phyloP scores from a whole-genome alignment of 2,888 invertebrate genomes.

The Drosophila anceps region DNA sequence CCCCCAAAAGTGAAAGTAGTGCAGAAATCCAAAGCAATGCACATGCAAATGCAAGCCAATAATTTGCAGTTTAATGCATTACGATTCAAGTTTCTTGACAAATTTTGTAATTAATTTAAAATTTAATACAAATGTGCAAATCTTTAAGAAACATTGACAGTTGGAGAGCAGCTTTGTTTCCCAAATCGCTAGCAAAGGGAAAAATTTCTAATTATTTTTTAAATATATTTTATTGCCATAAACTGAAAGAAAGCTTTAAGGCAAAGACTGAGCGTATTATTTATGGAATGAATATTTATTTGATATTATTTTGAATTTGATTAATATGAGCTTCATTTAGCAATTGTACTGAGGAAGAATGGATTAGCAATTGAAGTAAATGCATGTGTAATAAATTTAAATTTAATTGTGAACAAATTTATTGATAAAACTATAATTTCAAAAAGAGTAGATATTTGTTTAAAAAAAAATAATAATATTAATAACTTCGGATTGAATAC shows the following conservation, averaged over 20 bases:
- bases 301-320: too few species aligned
- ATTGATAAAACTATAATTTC: too few species aligned
- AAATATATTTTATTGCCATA: not conserved
- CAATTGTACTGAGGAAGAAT: too few species aligned
- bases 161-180: not conserved
- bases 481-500: too few species aligned
- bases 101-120: not conserved
- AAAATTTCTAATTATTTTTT: not conserved
- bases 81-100: not conserved
- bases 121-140: not conserved
- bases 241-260: not conserved
- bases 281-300: too few species aligned
- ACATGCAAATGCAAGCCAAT: slow-evolving; percentile 59
- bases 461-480: too few species aligned
- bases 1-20: slow-evolving; percentile 70
- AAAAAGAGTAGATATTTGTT: too few species aligned
- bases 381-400: too few species aligned
- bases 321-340: too few species aligned
- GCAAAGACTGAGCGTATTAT: too few species aligned
- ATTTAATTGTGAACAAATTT: too few species aligned
- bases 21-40: slow-evolving; percentile 30
- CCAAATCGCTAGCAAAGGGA: not conserved
- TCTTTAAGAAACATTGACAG: not conserved
- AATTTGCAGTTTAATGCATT: not conserved
- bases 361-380: too few species aligned